Percentiles rank a stretch among this genome's conserved stretches.
These are phyloP conservation scores for Mesochorus sp. DNA, from an alignment of 2,888 invertebrate species.

Conservation along the genomic window DNA sequence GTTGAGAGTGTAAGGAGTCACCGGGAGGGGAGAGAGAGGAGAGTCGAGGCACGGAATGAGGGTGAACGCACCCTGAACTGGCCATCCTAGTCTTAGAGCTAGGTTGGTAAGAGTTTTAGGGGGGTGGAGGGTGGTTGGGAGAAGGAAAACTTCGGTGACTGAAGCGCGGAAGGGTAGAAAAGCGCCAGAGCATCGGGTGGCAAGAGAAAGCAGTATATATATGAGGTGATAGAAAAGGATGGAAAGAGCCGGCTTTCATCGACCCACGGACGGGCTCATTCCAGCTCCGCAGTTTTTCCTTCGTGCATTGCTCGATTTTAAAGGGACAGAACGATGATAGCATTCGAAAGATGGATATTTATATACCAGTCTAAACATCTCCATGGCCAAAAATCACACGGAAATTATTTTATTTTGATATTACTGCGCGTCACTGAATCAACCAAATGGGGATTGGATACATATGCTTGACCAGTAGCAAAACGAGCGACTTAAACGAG, in stretches of 20 bases:
- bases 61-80: slow-evolving; percentile 55
- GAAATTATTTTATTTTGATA: neutral
- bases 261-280: slow-evolving; percentile 47
- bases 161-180: slow-evolving; percentile 27
- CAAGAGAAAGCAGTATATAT: slow-evolving; percentile 43
- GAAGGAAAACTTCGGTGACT: neutral
- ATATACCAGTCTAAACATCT: neutral
- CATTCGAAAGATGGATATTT: neutral
- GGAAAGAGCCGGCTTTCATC: slow-evolving; percentile 56
- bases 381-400: neutral
- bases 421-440: neutral
- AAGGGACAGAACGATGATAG: slow-evolving; percentile 12
- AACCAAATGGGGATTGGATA: neutral
- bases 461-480: neutral
- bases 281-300: slow-evolving; percentile 13
- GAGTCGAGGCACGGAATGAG: slow-evolving; percentile 20
- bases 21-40: neutral
- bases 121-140: slow-evolving; percentile 8
- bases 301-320: slow-evolving; percentile 38
- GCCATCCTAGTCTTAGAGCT: slow-evolving; percentile 29
- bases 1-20: neutral
- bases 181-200: slow-evolving; percentile 48
- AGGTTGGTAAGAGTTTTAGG: neutral
- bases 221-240: slow-evolving; percentile 40
- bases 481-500: slow-evolving; percentile 28